Conservation (phyloP, 2,113 vertebrate species). For the Terrapene triunguis region DNA sequence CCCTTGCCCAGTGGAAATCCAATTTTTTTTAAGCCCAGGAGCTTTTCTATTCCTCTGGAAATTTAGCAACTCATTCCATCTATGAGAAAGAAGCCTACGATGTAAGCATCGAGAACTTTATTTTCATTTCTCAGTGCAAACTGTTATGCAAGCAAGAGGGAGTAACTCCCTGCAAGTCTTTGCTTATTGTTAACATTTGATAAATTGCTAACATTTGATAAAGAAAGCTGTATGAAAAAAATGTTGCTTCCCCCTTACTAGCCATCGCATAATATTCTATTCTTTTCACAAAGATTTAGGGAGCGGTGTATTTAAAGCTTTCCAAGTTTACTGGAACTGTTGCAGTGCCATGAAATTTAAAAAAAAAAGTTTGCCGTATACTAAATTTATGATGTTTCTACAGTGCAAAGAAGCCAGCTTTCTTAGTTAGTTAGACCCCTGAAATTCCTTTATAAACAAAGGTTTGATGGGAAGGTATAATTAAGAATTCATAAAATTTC, state of each 20-base stretch:
- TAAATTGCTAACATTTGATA: not conserved
- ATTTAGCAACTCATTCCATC: not conserved
- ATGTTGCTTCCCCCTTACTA: not conserved
- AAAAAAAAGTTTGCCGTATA: not conserved
- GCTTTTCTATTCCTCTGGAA: not conserved
- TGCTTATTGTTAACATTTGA: not conserved
- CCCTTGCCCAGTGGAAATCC: not conserved
- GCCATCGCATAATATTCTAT: not conserved
- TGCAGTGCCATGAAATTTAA: not conserved
- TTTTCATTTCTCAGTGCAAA: not conserved
- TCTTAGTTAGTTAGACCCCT: not conserved
- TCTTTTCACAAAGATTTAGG: not conserved
- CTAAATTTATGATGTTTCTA: not conserved
- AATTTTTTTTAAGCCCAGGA: not conserved
- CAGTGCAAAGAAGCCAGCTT: not conserved
- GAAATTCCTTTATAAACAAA: constrained; percentile 21
- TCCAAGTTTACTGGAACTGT: not conserved
- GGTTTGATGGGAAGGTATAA: not conserved
- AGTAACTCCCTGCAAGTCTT: not conserved
- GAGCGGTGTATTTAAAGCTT: not conserved
- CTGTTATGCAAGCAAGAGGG: not conserved
- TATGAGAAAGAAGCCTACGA: not conserved
- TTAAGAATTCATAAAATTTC: constrained; percentile 9
- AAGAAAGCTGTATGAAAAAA: not conserved
- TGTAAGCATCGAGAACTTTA: not conserved